phyloP scores from a whole-genome alignment of 2,888 invertebrate species.

The Melinaea menophilus region DNA sequence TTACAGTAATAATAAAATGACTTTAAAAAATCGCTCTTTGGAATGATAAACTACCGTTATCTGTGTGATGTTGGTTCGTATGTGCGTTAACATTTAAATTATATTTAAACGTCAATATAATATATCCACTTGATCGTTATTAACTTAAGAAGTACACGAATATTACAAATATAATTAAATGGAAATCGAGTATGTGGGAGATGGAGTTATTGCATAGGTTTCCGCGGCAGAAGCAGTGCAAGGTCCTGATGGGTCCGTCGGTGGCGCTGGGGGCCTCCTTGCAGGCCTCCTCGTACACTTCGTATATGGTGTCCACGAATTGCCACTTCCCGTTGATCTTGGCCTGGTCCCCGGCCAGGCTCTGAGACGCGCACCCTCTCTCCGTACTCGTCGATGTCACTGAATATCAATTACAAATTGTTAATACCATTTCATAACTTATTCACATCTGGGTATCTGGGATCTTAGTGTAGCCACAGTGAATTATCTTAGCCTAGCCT shows the following conservation, averaged over 20 bases:
- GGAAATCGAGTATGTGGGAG: conserved; percentile 13
- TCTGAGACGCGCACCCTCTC: conserved; percentile 86
- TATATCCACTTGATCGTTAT: conserved; percentile 1
- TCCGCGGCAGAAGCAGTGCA: conserved; percentile 86
- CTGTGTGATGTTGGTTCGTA: not conserved
- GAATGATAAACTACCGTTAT: conserved; percentile 1
- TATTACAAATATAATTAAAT: conserved; percentile 20
- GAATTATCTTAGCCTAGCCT: too few relatives aligned
- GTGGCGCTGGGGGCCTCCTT: conserved; percentile 75
- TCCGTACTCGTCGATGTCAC: conserved; percentile 45
- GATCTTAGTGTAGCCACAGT: too few relatives aligned
- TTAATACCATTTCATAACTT: not conserved
- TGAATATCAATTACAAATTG: conserved; percentile 37
- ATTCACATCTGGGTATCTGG: too few relatives aligned
- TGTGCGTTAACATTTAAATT: not conserved
- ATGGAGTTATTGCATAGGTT: conserved; percentile 82
- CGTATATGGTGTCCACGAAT: conserved; percentile 78
- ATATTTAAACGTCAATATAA: too few relatives aligned
- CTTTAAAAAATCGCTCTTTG: not conserved
- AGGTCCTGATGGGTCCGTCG: conserved; percentile 74
- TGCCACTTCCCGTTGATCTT: conserved; percentile 79
- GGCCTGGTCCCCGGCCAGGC: conserved; percentile 77
- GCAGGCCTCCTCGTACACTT: conserved; percentile 84
- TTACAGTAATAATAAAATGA: not conserved
- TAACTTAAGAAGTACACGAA: conserved; percentile 25